Conservation (phyloP, 2,113 vertebrate species). For the Thamnophis sirtalis region DNA sequence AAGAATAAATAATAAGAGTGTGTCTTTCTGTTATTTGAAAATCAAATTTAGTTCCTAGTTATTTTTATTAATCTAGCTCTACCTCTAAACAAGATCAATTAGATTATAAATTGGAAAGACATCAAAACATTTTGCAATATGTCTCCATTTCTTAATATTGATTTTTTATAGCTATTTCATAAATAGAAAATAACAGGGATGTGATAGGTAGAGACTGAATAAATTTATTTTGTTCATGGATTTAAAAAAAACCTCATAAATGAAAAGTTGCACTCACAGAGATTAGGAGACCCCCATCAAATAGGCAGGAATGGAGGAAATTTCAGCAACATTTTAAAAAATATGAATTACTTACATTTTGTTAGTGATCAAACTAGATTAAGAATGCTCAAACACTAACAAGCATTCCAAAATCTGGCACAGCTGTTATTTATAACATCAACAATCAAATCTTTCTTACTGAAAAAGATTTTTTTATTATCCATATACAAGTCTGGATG, state of each 20-base stretch:
- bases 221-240: background rate
- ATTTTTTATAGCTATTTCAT: background rate
- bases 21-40: background rate
- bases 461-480: background rate
- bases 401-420: background rate
- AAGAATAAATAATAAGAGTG: background rate
- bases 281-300: background rate
- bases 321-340: background rate
- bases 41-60: background rate
- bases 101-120: background rate
- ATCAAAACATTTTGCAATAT: background rate
- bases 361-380: background rate
- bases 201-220: background rate
- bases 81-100: background rate
- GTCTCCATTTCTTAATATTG: background rate
- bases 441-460: constrained; percentile 43
- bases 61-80: background rate
- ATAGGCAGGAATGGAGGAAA: background rate
- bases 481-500: constrained; percentile 28
- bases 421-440: background rate
- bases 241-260: background rate
- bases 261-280: background rate
- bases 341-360: background rate
- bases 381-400: background rate
- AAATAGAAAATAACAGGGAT: background rate